phyloP scores from a whole-genome alignment of 2,888 invertebrate genomes.

The Sepioteuthis lessoniana region DNA sequence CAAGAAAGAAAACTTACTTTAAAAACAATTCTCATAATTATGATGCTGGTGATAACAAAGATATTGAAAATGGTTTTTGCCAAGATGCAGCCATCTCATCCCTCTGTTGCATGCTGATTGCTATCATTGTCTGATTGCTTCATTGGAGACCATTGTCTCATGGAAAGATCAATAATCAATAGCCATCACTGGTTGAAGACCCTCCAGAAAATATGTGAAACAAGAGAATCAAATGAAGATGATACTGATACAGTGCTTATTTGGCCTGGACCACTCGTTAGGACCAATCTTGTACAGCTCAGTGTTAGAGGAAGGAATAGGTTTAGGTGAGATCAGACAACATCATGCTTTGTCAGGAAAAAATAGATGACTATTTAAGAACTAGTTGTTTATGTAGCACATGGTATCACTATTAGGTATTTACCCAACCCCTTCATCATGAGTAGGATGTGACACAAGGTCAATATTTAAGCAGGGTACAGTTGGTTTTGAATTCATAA shows the following conservation, averaged over 20 bases:
- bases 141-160: constrained; percentile 33
- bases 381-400: too few species aligned
- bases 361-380: too few species aligned
- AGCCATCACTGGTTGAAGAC: not conserved
- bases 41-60: not conserved
- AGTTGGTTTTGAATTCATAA: too few species aligned
- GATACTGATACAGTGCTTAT: not conserved
- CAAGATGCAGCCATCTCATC: not conserved
- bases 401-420: too few species aligned
- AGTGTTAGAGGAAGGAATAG: too few species aligned
- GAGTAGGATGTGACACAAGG: too few species aligned
- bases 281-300: too few species aligned
- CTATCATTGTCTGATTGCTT: constrained; percentile 33
- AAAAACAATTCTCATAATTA: not conserved
- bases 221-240: not conserved
- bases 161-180: not conserved
- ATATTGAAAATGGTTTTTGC: not conserved
- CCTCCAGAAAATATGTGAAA: not conserved
- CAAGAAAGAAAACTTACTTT: not conserved
- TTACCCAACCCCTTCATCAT: too few species aligned
- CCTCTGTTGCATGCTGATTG: not conserved
- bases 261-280: not conserved
- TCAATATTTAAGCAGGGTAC: too few species aligned
- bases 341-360: too few species aligned
- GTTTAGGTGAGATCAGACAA: too few species aligned